Evolutionary conservation across 64 coral and sea anemone genomes (phyloP).

Genomic region (Pocillopora verrucosa): DNA sequence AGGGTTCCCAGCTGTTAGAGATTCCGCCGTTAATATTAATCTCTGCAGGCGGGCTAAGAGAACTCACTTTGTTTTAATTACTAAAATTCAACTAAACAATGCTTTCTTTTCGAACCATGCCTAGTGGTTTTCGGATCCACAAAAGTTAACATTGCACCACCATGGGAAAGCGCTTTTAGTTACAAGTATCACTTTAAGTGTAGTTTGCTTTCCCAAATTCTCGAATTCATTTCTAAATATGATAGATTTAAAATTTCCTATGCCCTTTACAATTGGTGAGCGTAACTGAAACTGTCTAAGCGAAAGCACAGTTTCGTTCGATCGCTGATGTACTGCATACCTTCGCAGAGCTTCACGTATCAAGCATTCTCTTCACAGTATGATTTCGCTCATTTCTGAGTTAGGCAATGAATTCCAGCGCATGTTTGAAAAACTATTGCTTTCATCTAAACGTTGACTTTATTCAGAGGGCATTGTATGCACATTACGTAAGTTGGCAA

Average conservation of each 20-base stretch:
- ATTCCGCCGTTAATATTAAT: slow-evolving; percentile 35
- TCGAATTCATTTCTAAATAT: background rate
- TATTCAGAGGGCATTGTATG: background rate
- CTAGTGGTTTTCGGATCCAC: background rate
- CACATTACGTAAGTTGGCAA: background rate
- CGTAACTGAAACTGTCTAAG: no score
- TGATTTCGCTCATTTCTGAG: background rate
- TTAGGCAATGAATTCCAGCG: background rate
- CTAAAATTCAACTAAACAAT: background rate
- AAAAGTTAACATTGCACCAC: slow-evolving; percentile 39
- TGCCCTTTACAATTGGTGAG: no score
- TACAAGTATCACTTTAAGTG: background rate
- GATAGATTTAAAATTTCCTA: background rate
- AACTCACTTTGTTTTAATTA: slow-evolving; percentile 24
- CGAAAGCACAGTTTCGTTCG: background rate
- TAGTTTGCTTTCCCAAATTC: background rate
- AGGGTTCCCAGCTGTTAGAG: slow-evolving; percentile 41
- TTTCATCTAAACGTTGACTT: background rate
- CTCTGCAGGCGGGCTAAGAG: slow-evolving; percentile 26
- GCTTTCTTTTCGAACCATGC: background rate
- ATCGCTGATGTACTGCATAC: background rate
- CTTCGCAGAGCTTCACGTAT: background rate
- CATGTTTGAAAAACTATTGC: background rate
- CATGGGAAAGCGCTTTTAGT: background rate
- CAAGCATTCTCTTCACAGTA: background rate